Evolutionary conservation across 2,888 invertebrate genomes (phyloP).

Genomic region (Microctonus aethiopoides): DNA sequence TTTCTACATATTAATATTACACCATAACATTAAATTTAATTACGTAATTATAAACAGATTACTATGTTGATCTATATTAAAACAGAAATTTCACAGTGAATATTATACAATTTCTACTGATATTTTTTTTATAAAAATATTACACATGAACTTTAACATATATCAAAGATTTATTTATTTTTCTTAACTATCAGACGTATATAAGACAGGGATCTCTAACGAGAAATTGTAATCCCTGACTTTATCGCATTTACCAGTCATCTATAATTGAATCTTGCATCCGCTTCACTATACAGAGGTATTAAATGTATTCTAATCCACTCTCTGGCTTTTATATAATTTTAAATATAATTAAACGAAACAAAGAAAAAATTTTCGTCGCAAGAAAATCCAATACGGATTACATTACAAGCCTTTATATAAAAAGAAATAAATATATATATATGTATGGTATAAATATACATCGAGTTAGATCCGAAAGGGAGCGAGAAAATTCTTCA

Average conservation of each 20-base stretch:
- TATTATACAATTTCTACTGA: too few relatives aligned
- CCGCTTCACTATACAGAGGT: background rate
- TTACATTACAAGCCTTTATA: too few relatives aligned
- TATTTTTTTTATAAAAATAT: too few relatives aligned
- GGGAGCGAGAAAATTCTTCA: constrained; percentile 8
- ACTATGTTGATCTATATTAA: too few relatives aligned
- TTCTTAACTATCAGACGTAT: constrained; percentile 3
- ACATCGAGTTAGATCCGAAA: background rate
- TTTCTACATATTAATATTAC: background rate
- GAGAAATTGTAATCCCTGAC: constrained; percentile 16
- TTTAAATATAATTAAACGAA: background rate
- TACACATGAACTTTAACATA: background rate
- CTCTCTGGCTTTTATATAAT: background rate
- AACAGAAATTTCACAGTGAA: too few relatives aligned
- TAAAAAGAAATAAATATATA: too few relatives aligned
- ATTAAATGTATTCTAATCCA: constrained; percentile 27
- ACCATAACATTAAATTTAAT: background rate
- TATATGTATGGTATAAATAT: too few relatives aligned
- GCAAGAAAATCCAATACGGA: too few relatives aligned
- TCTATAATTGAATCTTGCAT: constrained; percentile 33
- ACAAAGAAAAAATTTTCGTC: background rate
- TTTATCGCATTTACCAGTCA: constrained; percentile 20
- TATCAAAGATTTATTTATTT: too few relatives aligned
- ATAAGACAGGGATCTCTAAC: constrained; percentile 13
- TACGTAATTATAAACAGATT: background rate